Evolutionary conservation across 2,113 vertebrate species (phyloP).

Genomic region (Nannobrachium achirus): DNA sequence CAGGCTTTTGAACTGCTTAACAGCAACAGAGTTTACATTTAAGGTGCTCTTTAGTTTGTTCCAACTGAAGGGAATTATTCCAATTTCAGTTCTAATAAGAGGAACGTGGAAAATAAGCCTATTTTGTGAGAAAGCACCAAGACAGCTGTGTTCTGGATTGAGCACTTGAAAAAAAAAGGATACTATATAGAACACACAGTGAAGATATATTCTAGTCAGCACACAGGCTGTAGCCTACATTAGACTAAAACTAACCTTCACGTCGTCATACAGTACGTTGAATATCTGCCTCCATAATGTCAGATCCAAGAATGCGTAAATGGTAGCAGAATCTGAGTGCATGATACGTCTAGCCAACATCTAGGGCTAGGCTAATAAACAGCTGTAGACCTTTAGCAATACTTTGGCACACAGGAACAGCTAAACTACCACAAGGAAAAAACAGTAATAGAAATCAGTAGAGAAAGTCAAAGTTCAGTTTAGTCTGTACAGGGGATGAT

Average conservation of each 20-base stretch:
- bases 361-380: too few species aligned
- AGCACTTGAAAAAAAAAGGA: too few species aligned
- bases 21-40: too few species aligned
- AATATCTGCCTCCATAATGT: not conserved
- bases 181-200: not conserved
- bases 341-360: not conserved
- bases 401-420: not conserved
- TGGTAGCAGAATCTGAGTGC: not conserved
- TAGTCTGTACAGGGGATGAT: not conserved
- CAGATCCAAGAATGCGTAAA: not conserved
- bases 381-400: not conserved
- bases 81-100: too few species aligned
- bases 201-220: not conserved
- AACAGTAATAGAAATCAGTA: conserved; percentile 26
- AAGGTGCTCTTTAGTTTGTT: too few species aligned
- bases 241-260: not conserved
- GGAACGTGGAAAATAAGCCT: too few species aligned
- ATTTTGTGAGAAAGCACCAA: too few species aligned
- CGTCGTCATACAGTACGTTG: not conserved
- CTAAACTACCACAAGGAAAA: not conserved
- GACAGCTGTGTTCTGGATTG: too few species aligned
- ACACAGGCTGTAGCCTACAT: not conserved
- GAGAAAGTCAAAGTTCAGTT: conserved; percentile 47
- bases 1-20: too few species aligned
- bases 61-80: too few species aligned